Conservation (phyloP, 2,113 vertebrate genomes). For the Tapirus terrestris region DNA sequence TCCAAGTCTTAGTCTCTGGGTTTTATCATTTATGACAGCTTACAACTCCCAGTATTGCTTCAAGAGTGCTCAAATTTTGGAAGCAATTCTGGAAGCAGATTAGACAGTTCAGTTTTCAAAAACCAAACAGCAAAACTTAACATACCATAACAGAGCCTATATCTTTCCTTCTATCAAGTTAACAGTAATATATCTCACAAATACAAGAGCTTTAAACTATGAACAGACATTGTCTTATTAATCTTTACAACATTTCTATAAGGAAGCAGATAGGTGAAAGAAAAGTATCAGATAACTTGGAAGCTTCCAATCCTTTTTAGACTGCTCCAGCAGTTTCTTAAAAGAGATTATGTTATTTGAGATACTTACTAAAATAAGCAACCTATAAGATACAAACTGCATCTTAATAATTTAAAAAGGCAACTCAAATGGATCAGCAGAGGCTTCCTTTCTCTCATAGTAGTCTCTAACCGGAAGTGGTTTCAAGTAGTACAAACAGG, state of each 20-base stretch:
- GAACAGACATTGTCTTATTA: conserved; percentile 34
- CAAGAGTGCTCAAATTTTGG: conserved; percentile 48
- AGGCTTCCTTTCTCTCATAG: background rate
- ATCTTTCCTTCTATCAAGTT: background rate
- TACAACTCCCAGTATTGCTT: conserved; percentile 68
- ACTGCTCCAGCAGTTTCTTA: conserved; percentile 20
- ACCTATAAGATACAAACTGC: conserved; percentile 25
- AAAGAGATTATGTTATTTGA: conserved; percentile 38
- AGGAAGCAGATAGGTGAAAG: conserved; percentile 20
- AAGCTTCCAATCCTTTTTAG: conserved; percentile 49
- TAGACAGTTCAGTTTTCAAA: conserved; percentile 48
- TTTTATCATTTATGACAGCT: conserved; percentile 75
- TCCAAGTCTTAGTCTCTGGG: conserved; percentile 49
- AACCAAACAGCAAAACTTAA: conserved; percentile 44
- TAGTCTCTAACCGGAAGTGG: background rate
- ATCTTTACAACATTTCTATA: conserved; percentile 55
- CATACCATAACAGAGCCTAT: background rate
- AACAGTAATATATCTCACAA: conserved; percentile 46
- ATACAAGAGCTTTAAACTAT: conserved; percentile 23
- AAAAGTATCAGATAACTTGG: background rate
- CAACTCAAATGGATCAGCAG: conserved; percentile 36
- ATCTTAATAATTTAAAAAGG: conserved; percentile 66
- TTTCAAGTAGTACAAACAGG: background rate
- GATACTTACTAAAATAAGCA: conserved; percentile 50
- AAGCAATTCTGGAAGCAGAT: conserved; percentile 62